Evolutionary conservation across 2,797 vertebrate genomes (phyloP).

Genomic region (Phataginus tricuspis): DNA sequence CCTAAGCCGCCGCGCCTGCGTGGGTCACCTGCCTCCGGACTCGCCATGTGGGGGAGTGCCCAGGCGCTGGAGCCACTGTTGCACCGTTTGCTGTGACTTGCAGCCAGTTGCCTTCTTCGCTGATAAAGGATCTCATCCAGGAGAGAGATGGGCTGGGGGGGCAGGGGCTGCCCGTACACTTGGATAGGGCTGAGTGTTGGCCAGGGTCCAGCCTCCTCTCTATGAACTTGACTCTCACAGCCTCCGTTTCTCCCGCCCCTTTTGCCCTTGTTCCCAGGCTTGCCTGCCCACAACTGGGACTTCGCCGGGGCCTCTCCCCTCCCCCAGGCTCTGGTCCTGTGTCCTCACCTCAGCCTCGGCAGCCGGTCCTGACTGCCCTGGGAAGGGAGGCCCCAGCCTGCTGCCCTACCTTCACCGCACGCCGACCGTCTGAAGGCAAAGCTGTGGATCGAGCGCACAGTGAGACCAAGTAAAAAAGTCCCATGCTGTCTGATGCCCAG

Average conservation of each 20-base stretch:
- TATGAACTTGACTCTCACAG: neutral
- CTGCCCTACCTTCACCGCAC: neutral
- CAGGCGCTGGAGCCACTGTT: neutral
- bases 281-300: neutral
- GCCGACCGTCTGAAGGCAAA: no score
- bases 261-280: no score
- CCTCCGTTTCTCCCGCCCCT: neutral
- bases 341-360: no score
- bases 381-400: neutral
- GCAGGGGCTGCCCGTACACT: accelerated
- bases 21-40: no score
- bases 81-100: neutral
- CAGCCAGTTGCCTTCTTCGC: neutral
- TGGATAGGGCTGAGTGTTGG: accelerated
- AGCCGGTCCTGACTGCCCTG: neutral
- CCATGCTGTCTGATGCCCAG: accelerated
- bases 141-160: neutral
- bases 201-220: neutral
- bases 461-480: accelerated
- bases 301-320: neutral
- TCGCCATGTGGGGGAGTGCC: accelerated
- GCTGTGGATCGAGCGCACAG: accelerated
- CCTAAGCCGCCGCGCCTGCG: accelerated
- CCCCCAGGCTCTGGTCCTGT: no score
- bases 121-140: accelerated